Evolutionary conservation across 2,888 invertebrate genomes (phyloP), one percentile per base, ranked within the genome.

Genomic region (Ennomos erosarius): DNA sequence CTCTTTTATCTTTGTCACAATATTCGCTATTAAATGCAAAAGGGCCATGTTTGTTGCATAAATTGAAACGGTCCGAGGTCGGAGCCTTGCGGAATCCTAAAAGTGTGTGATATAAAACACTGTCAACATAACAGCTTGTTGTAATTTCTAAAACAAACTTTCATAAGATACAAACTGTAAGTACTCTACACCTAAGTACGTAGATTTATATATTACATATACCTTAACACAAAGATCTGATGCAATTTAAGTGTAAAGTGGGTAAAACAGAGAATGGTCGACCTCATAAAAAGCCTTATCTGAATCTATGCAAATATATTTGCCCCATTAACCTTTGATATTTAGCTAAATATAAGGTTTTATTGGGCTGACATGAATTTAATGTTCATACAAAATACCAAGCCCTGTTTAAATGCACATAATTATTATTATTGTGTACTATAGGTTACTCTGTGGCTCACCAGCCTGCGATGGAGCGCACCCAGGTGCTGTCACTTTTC

Each of bases 401-500:
- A 59, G 59, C 52, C 47, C 53, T 47, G 54, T 59, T 63, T 63
- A 59, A 63, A 62, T 64, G 59, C 51, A 62, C 37, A 62, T n/a
- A n/a, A n/a, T n/a, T n/a, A n/a, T n/a, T n/a, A n/a, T n/a, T 60
- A 51, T 58, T 61, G 45, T 56, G 61, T 57, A 26, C 1, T 26
- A 4, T 26, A 52, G 56, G 60, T 62, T 52, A 53, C 43, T 55
- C 56, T 38, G 46, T 56, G 62, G 49, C 45, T 49, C 56, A 36
- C 47, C 39, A 46, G 48, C 39, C 49, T 44, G 35, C 62, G 69
- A 67, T 64, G 67, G 72, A 64, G 57, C 74, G 70, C 79, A 77
- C 76, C 75, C 73, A 81, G 70, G 63, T 67, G 75, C 81, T 76
- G 83, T 80, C 83, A 83, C 75, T 83, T 83, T 85, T 80, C 85